Evolutionary conservation across 1,140 invertebrate species (phyloP), one percentile per base, ranked within the genome.

Genomic region (Leptopilina clavipes): DNA sequence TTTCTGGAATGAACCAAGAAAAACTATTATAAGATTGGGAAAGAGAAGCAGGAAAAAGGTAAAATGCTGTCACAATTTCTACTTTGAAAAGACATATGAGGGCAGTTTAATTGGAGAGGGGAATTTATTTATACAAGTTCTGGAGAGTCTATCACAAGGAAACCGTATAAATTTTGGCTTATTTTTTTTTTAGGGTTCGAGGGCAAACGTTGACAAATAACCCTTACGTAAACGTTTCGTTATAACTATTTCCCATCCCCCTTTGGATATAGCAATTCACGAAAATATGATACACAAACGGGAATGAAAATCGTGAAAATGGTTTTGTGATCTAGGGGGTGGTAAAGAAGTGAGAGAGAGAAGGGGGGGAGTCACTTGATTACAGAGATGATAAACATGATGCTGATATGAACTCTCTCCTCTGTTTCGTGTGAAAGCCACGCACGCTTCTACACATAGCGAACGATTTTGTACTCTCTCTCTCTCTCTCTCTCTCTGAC

Each of bases 111-210:
- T 90, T 89, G 86, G 84, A 9, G 84, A 9, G 37, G 82, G 73
- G 78, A 85, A 84, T 89, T 90, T 89, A 90, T 89, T 90, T 90
- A 89, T 90, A 89, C 87, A 89, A 89, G 86, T 87, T 86, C 73
- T 72, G 79, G 83, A 89, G 86, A 89, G 86, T 87, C 84, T 88
- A 87, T 89, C 76, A 74, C 71, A 19, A 54, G 70, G 56, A 19
- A 79, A 79, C 78, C 78, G 76, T 76, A 77, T 7, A 74, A 54
- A 40, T 40, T 3, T 31, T 31, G 25, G 25, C 25, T 8, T 40
- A 5, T 40, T 8, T 75, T 80, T 80, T 78, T 79, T 75, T 75
- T 72, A 79, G 79, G 77, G 72, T 77, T 74, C 72, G 71, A 43
- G 48, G 48, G 40, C 11, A 31, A 31, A 79, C 80, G 84, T 89